Percentiles rank a stretch among this genome's conserved stretches.
These are phyloP conservation scores for Hydropsyche betteni DNA, from an alignment of 2,888 invertebrate genomes.

Conservation along the genomic window DNA sequence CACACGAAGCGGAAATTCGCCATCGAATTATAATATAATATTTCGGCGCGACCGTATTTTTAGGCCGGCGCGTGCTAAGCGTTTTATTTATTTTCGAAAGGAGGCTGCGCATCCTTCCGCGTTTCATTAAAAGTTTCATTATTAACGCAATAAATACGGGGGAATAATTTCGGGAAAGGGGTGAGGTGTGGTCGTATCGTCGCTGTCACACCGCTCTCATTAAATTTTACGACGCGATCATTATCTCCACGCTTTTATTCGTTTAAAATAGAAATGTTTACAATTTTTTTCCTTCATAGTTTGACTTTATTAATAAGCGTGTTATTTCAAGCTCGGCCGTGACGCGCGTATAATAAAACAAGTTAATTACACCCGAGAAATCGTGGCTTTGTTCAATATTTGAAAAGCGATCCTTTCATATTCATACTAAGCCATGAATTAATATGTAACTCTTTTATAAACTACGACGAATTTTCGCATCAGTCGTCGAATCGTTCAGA, in stretches of 20 bases:
- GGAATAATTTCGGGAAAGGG: background rate
- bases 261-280: background rate
- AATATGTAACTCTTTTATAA: no score
- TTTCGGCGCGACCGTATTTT: background rate
- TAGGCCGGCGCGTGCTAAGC: background rate
- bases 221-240: constrained; percentile 34
- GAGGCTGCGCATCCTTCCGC: background rate
- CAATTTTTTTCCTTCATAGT: background rate
- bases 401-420: no score
- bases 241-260: constrained; percentile 24
- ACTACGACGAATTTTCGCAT: no score
- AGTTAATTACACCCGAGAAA: no score
- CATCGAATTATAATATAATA: no score
- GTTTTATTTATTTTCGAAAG: background rate
- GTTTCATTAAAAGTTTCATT: background rate
- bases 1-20: background rate
- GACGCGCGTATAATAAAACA: no score
- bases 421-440: no score
- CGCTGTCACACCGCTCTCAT: constrained; percentile 27
- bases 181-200: constrained; percentile 10
- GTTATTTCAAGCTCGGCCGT: background rate
- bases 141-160: constrained; percentile 5
- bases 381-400: no score
- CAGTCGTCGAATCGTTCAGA: background rate
- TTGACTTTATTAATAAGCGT: background rate